Evolutionary conservation across 2,113 vertebrate genomes (phyloP).

Genomic region (Picathartes gymnocephalus): DNA sequence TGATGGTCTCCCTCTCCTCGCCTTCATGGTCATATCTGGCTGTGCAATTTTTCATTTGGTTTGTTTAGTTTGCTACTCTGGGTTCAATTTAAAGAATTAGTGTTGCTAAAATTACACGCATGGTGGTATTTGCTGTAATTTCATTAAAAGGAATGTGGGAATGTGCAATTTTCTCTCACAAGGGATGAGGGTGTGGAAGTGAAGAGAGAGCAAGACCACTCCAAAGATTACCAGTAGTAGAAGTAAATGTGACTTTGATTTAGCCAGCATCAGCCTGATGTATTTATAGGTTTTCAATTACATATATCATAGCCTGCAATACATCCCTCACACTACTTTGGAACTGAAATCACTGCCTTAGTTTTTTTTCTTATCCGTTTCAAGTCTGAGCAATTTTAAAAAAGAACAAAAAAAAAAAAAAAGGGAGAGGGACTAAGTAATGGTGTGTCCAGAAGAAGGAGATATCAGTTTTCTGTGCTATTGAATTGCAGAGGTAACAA

Average conservation of each 20-base stretch:
- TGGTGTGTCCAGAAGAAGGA: not conserved
- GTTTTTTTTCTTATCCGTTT: not conserved
- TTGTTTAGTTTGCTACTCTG: not conserved
- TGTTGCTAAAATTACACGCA: not conserved
- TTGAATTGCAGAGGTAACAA: not conserved
- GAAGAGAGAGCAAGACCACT: not conserved
- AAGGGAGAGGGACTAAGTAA: not conserved
- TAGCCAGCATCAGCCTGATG: not conserved
- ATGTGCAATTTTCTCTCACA: not conserved
- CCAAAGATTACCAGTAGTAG: not conserved
- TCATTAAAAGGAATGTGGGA: not conserved
- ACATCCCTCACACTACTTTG: not conserved
- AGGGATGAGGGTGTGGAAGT: not conserved
- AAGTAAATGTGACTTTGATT: slow-evolving; percentile 4
- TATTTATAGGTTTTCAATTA: slow-evolving; percentile 48
- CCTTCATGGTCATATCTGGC: not conserved
- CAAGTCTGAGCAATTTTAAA: not conserved
- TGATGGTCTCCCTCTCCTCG: not conserved
- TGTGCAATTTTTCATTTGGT: not conserved
- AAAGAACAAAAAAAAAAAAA: not conserved
- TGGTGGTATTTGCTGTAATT: not conserved
- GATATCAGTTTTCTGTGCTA: not conserved
- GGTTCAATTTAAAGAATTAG: not conserved
- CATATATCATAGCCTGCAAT: not conserved
- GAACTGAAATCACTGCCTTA: not conserved